Base-by-base conservation (phyloP, 2,888 invertebrate species). In the Hedya salicella region DNA sequence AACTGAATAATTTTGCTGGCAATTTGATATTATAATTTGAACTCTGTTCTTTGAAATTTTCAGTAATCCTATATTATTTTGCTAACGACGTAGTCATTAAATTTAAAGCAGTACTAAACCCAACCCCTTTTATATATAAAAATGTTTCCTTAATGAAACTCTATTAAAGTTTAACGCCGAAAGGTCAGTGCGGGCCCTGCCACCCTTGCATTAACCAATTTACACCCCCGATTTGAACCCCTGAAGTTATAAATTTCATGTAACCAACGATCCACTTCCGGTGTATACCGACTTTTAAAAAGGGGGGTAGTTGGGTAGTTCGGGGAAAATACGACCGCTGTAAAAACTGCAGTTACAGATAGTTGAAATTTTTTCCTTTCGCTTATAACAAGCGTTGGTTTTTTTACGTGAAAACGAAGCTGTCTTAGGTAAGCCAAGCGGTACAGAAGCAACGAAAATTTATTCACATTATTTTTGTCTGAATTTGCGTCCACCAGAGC, bases 201-300 rank as follows among this genome's bases (percentile, higher is more conserved):
- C 76, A 79, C 82, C 83, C 81, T 75, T 80, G 78, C 83, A 82
- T 85, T 83, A 82, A 82, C 83, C 83, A 85, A 84, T 85, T 85
- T 81, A 83, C 83, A 83, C 83, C 84, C 83, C 80, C 81, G 78
- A 80, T 80, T 81, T 76, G 72, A 77, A 78, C 79, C 78, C 63
- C 69, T 73, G 73, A 71, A 81, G 82, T 80, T 80, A 85, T 86
- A 86, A 85, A 86, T 86, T 84, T 82, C 81, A 84, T 81, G 80
- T 84, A 86, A 86, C 89, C 84, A 86, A 86, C 90, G 83, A 86
- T 84, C 82, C 82, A 82, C 85, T 89, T 91, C 91, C 91, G 87
- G 78, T 77, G 70, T 71, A 75, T 78, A 79, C 81, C 83, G 82
- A 85, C 83, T 85, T 88, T 83, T 81, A 82, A 83, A 87, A 81